A percentile compares a stretch with the other conserved stretches of the same genome.
Evolutionary conservation across 2,113 vertebrate species (phyloP).

Genomic region (Eubucco bourcierii): DNA sequence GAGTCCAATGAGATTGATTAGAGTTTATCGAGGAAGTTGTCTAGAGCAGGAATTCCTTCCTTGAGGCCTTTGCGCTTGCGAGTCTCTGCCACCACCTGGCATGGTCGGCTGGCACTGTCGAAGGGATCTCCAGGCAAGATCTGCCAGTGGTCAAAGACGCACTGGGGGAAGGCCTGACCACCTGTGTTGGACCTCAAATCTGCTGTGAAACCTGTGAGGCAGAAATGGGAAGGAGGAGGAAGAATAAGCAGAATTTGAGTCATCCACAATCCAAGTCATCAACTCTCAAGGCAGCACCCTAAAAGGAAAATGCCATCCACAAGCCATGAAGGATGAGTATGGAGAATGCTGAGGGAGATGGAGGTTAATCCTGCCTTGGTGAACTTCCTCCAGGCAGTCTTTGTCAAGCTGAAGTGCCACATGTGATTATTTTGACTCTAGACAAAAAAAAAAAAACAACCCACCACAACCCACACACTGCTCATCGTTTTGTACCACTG

Average conservation of each 20-base stretch:
- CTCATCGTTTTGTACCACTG: too few relatives aligned
- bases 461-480: too few relatives aligned
- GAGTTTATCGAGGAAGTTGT: constrained; percentile 94
- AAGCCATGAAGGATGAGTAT: background rate
- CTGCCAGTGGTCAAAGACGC: constrained; percentile 97
- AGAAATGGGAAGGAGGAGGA: background rate
- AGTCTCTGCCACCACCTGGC: constrained; percentile 83
- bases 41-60: constrained; percentile 89
- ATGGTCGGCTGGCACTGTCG: constrained; percentile 77
- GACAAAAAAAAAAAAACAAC: too few relatives aligned
- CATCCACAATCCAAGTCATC: too few relatives aligned
- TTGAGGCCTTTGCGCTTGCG: constrained; percentile 95
- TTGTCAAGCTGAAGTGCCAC: too few relatives aligned
- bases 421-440: too few relatives aligned
- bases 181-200: constrained; percentile 92
- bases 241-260: too few relatives aligned
- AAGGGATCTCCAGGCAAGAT: constrained; percentile 88
- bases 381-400: too few relatives aligned
- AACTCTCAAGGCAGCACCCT: too few relatives aligned
- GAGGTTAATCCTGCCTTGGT: too few relatives aligned
- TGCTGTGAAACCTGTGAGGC: constrained; percentile 87
- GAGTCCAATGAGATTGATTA: constrained; percentile 13
- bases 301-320: background rate
- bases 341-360: background rate
- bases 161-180: constrained; percentile 96